Evolutionary conservation across 1,140 invertebrate species (phyloP).

Genomic region (Theocolax elegans): DNA sequence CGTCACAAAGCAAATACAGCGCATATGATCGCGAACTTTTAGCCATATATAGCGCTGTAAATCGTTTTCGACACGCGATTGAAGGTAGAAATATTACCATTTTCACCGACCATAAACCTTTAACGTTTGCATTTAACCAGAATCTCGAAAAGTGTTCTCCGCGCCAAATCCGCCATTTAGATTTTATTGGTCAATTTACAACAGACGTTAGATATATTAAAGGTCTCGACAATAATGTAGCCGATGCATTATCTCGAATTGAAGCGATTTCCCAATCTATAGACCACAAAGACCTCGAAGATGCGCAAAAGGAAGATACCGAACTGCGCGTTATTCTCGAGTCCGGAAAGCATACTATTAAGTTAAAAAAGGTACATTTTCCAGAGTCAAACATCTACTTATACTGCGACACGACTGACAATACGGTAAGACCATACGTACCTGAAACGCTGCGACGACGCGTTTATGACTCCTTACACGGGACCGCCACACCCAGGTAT

Average conservation of each 20-base stretch:
- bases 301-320: conserved; percentile 33
- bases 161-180: conserved; percentile 49
- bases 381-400: not conserved
- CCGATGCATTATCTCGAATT: conserved; percentile 44
- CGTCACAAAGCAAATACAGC: conserved; percentile 49
- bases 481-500: conserved; percentile 44
- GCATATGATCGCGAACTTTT: conserved; percentile 62
- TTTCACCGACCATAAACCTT: conserved; percentile 63
- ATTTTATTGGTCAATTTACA: conserved; percentile 58
- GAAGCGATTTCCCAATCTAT: not conserved
- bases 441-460: not conserved
- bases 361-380: conserved; percentile 19
- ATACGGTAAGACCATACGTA: conserved; percentile 37
- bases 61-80: conserved; percentile 54
- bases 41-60: conserved; percentile 51
- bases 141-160: conserved; percentile 51
- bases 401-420: conserved; percentile 33
- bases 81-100: conserved; percentile 52
- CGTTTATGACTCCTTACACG: conserved; percentile 38
- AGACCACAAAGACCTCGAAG: too few species aligned
- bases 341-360: not conserved
- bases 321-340: conserved; percentile 31
- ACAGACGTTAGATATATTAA: conserved; percentile 53
- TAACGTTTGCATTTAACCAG: conserved; percentile 53
- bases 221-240: conserved; percentile 46